Conservation (phyloP, 2,888 invertebrate species). For the Noctua comes region DNA sequence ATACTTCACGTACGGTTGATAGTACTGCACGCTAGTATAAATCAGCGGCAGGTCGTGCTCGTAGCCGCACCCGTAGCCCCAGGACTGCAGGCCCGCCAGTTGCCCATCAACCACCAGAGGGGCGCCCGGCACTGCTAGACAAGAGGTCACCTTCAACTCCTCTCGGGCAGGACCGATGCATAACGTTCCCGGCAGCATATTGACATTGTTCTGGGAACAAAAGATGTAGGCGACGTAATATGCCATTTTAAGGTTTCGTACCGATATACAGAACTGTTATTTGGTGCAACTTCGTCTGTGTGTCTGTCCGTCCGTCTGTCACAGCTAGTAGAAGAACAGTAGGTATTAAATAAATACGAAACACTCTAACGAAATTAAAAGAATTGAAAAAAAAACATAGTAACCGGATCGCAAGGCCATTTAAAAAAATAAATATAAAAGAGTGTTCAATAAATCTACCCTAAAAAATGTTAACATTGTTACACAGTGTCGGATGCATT, state of each 20-base stretch:
- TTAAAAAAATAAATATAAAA: not conserved
- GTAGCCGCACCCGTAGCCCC: slow-evolving; percentile 86
- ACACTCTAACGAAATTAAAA: not conserved
- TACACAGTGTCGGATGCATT: not conserved
- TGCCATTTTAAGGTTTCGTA: not conserved
- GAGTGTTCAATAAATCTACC: not conserved
- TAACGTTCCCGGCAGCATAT: slow-evolving; percentile 72
- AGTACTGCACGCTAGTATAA: slow-evolving; percentile 75
- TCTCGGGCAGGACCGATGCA: slow-evolving; percentile 79
- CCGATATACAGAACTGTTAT: not conserved
- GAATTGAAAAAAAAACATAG: not conserved
- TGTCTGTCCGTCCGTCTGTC: not conserved
- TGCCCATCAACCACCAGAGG: slow-evolving; percentile 76
- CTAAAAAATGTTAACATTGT: not conserved
- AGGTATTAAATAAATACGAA: not conserved
- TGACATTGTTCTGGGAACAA: slow-evolving; percentile 71
- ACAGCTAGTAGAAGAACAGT: not conserved
- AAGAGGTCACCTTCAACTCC: slow-evolving; percentile 71
- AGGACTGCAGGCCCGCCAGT: slow-evolving; percentile 80
- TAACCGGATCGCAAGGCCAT: not conserved
- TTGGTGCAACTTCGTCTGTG: not conserved
- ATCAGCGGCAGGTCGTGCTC: slow-evolving; percentile 80
- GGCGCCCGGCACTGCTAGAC: slow-evolving; percentile 84
- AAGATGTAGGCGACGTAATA: not conserved
- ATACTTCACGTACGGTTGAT: slow-evolving; percentile 70